Base-by-base conservation (phyloP, 2,797 vertebrate genomes). In the Brotogeris chrysoptera region DNA sequence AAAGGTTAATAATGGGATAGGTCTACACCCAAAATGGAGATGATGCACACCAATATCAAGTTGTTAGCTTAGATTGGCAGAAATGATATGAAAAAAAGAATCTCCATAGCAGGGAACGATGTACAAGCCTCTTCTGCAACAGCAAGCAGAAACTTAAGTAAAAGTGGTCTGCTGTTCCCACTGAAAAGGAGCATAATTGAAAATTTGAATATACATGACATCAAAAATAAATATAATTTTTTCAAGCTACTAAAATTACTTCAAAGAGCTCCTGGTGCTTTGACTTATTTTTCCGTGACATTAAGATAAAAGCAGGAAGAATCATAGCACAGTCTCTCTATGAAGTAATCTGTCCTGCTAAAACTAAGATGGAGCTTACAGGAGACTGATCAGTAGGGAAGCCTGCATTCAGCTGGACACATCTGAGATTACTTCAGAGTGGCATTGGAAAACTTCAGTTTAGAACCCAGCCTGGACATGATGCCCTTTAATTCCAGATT, bases 261-360 rank as follows among this genome's bases (percentile, higher is more conserved):
- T 94, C 88, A 92, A 84, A 88, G 59, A 76, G 14, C n/a, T 88
- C n/a, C 46, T 79, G 53, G 46, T 79, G 47, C 47, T n/a, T 25
- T 63, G 66, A 63, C 14, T 68, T 81, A 41, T 44, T 80, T 41
- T 23, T 23, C 6, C 4, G 6, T 13, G 66, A 52, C 63, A 55
- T 80, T 76, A 88, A 88, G 80, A 88, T 72, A 66, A 95, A 90
- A 95, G 73, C 34, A 82, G 55, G 64, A 70, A 83, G 39, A 83
- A 70, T 36, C 34, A 16, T 25, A 46, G 39, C 16, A n/a, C 9
- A 41, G 53, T 39, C 36, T 80, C 39, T 46, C 70, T 59, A 14
- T 72, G 71, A 66, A 88, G 32, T 32, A 39, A 2, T 1, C 32
- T 38, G 59, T 69, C 65, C 70, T 78, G 64, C 24, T 52, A 79